These are phyloP conservation scores for Hololepta plana DNA, from an alignment of 2,888 invertebrate species.

Conservation along the genomic window DNA sequence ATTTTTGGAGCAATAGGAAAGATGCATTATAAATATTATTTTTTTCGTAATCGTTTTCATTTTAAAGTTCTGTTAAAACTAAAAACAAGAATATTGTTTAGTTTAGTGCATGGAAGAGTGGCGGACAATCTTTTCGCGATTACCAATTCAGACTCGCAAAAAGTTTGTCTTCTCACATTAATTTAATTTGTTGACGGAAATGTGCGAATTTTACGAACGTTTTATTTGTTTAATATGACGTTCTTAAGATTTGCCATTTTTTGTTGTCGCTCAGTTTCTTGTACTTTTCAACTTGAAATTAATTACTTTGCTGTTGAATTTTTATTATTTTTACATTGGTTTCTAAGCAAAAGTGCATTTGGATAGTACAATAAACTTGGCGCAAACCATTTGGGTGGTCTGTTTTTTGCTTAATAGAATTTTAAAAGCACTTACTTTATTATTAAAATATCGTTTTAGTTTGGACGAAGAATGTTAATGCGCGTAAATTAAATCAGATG, in stretches of 20 bases:
- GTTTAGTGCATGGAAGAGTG: too few species aligned
- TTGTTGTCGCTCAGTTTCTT: background rate
- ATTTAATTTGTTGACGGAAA: constrained; percentile 3
- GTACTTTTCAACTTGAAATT: constrained; percentile 1
- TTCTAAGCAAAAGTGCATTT: too few species aligned
- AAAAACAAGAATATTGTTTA: constrained; percentile 3
- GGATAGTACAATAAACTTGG: too few species aligned
- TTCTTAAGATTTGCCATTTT: background rate
- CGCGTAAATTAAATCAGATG: constrained; percentile 3
- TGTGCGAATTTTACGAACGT: too few species aligned
- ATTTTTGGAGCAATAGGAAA: too few species aligned
- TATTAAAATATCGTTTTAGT: too few species aligned
- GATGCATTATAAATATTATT: constrained; percentile 4
- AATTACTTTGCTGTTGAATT: constrained; percentile 2
- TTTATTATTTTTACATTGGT: background rate
- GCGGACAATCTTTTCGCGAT: too few species aligned
- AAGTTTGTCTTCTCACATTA: too few species aligned
- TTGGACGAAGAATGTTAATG: background rate
- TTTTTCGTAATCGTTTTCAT: constrained; percentile 5
- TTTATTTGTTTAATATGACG: background rate
- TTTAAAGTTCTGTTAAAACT: constrained; percentile 4
- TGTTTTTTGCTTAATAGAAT: too few species aligned
- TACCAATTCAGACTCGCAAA: too few species aligned
- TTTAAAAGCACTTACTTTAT: too few species aligned
- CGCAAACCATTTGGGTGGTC: too few species aligned